Evolutionary conservation across 30 jellyfish, hydroid and myxozoan genomes (phyloP).

Genomic region (Hydractinia symbiolongicarpus): DNA sequence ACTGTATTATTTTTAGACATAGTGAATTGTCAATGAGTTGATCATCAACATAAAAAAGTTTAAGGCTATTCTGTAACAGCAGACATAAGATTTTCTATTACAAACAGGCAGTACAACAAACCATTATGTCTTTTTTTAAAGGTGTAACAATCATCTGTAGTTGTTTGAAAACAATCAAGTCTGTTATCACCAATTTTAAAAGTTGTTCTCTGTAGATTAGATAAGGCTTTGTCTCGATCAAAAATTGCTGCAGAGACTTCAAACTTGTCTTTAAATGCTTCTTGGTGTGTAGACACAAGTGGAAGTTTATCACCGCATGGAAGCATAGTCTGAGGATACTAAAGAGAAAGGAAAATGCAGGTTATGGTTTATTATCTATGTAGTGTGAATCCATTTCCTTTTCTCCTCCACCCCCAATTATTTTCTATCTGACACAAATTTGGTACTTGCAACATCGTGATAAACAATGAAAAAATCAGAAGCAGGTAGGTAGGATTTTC

Average conservation of each 20-base stretch:
- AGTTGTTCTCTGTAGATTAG: conserved; percentile 49
- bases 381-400: too few relatives aligned
- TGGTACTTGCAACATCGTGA: too few relatives aligned
- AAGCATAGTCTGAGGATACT: conserved; percentile 63
- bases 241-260: background rate
- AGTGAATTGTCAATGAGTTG: too few relatives aligned
- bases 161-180: conserved; percentile 45
- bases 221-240: conserved; percentile 29
- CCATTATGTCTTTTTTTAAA: background rate
- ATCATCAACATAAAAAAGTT: background rate
- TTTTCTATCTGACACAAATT: too few relatives aligned
- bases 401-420: too few relatives aligned
- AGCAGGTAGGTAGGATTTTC: too few relatives aligned
- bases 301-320: conserved; percentile 74
- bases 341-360: background rate
- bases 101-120: background rate
- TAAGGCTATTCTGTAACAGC: background rate
- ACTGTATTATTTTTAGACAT: too few relatives aligned
- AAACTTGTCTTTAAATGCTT: conserved; percentile 6
- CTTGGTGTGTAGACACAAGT: conserved; percentile 5
- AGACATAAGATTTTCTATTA: background rate
- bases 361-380: background rate
- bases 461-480: too few relatives aligned
- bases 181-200: conserved; percentile 64
- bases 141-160: conserved; percentile 44